Conservation (phyloP, 2,113 vertebrate species). For the Larimichthys polyactis region DNA sequence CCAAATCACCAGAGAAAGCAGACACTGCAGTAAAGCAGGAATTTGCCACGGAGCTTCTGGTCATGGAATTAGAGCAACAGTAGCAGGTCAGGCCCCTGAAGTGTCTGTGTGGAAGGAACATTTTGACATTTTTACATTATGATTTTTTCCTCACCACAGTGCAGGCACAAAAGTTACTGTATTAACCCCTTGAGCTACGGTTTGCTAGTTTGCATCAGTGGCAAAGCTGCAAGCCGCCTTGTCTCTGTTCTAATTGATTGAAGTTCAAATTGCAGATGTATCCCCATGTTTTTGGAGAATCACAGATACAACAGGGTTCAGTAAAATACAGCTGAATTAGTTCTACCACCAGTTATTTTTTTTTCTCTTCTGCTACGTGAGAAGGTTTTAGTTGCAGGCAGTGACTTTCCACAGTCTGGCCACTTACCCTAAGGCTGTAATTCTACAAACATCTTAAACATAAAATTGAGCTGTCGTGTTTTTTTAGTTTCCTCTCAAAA, state of each 20-base stretch:
- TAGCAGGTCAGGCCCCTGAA: constrained; percentile 24
- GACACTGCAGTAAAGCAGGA: neutral
- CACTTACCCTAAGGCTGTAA: neutral
- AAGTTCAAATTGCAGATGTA: neutral
- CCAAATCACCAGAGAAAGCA: constrained; percentile 39
- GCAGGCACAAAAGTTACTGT: neutral
- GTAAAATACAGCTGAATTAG: too few relatives aligned
- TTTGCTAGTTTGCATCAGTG: neutral
- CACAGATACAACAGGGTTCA: too few relatives aligned
- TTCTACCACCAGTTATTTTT: too few relatives aligned
- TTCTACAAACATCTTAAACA: neutral
- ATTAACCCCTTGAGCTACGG: neutral
- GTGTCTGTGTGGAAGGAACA: constrained; percentile 7
- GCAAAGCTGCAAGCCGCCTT: neutral
- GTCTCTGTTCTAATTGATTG: neutral
- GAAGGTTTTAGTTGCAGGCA: too few relatives aligned
- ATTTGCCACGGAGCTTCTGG: constrained; percentile 19
- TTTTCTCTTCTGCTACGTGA: too few relatives aligned
- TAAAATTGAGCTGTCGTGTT: neutral
- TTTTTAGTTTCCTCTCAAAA: neutral
- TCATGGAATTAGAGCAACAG: constrained; percentile 31
- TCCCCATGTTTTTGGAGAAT: neutral
- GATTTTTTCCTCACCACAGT: neutral
- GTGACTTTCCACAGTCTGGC: neutral
- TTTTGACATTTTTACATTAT: neutral